Conservation (phyloP, 2,888 invertebrate species). For the Axea sp. region DNA sequence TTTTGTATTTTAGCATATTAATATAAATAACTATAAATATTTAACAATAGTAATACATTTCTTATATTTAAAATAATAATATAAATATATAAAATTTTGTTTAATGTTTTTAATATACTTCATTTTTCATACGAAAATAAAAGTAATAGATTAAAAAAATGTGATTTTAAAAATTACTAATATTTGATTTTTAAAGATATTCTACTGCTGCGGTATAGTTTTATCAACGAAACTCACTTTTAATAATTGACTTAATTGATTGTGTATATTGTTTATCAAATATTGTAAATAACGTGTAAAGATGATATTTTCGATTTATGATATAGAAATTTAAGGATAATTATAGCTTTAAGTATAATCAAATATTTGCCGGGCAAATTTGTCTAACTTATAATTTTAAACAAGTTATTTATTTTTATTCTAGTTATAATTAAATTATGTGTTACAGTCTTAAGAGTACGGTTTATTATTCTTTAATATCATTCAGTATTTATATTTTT, state of each 20-base stretch:
- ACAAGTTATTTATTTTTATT: background rate
- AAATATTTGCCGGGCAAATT: conserved; percentile 33
- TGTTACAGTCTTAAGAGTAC: background rate
- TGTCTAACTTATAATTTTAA: conserved; percentile 20
- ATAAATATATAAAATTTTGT: too few species aligned
- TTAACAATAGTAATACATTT: background rate
- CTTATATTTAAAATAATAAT: too few species aligned
- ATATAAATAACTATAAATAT: background rate
- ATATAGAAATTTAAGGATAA: conserved; percentile 1
- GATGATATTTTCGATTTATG: conserved; percentile 12
- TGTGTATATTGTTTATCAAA: conserved; percentile 6
- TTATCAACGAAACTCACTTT: background rate
- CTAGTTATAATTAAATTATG: background rate
- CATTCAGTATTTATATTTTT: conserved; percentile 12
- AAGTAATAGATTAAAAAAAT: too few species aligned
- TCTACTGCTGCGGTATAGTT: background rate
- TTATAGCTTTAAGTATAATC: conserved; percentile 23
- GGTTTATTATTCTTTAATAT: background rate
- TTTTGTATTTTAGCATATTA: too few species aligned
- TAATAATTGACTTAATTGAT: conserved; percentile 2
- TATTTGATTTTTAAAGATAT: background rate
- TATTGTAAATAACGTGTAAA: conserved; percentile 28
- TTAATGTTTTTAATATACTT: too few species aligned
- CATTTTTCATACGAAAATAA: too few species aligned
- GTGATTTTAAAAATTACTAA: background rate